A percentile compares a stretch with the other conserved stretches of the same genome.
Evolutionary conservation across 2,888 invertebrate species (phyloP).

Genomic region (Augiades crinisus): DNA sequence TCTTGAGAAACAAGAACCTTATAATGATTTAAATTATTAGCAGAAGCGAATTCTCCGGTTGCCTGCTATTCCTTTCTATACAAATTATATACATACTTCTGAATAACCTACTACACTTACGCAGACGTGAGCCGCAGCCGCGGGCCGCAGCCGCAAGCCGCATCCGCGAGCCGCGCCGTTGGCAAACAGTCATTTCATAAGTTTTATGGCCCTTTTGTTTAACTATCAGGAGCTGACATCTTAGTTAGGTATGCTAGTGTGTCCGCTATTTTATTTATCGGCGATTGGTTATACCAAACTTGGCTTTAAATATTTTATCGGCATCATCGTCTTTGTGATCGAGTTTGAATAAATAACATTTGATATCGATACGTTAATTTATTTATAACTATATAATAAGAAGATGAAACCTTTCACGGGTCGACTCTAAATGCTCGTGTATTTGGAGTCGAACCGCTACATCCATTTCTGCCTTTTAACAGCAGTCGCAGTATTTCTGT

Average conservation of each 20-base stretch:
- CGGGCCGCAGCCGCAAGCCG: background rate
- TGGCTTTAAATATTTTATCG: slow-evolving; percentile 6
- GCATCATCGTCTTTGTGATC: background rate
- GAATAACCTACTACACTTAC: no score
- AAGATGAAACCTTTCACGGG: no score
- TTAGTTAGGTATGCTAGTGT: slow-evolving; percentile 12
- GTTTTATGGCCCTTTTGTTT: slow-evolving; percentile 10
- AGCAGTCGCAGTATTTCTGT: no score
- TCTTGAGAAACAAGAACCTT: no score
- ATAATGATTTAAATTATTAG: no score
- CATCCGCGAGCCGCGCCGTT: background rate
- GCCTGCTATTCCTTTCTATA: no score
- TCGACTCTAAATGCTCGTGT: no score
- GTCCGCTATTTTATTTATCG: background rate
- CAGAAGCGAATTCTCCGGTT: no score
- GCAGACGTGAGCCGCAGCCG: no score
- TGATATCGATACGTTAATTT: slow-evolving; percentile 2
- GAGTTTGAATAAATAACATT: background rate
- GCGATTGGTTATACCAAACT: background rate
- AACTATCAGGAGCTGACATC: slow-evolving; percentile 13
- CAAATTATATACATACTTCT: no score
- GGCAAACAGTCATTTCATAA: background rate
- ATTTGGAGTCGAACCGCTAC: no score
- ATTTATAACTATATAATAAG: background rate
- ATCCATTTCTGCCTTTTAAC: no score